Evolutionary conservation across 2,113 vertebrate genomes (phyloP).

Genomic region (Argyrosomus japonicus): DNA sequence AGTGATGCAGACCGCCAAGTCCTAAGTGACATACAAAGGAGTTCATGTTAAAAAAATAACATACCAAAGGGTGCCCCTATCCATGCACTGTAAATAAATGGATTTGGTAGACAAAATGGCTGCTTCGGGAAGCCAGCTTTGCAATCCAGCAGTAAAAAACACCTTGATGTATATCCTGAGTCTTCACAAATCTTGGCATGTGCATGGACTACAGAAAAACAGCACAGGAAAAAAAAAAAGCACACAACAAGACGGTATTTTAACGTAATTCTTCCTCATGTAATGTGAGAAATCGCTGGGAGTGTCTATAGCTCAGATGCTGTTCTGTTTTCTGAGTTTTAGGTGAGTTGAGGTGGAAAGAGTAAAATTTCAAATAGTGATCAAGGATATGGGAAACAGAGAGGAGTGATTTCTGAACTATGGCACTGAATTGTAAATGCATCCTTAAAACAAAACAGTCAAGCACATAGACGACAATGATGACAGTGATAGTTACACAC

Average conservation of each 20-base stretch:
- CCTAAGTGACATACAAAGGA: slow-evolving; percentile 48
- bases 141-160: slow-evolving; percentile 66
- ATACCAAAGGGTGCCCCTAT: slow-evolving; percentile 5
- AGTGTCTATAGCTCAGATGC: slow-evolving; percentile 41
- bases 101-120: slow-evolving; percentile 55
- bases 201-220: slow-evolving; percentile 52
- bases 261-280: slow-evolving; percentile 6
- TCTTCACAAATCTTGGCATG: slow-evolving; percentile 65
- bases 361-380: slow-evolving; percentile 5
- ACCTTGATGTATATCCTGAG: slow-evolving; percentile 74
- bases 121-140: slow-evolving; percentile 42
- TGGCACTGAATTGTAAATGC: slow-evolving; percentile 57
- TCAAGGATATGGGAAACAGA: not conserved
- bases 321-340: not conserved
- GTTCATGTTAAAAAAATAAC: slow-evolving; percentile 60
- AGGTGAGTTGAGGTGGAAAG: slow-evolving; percentile 2
- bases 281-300: slow-evolving; percentile 20
- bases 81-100: slow-evolving; percentile 59
- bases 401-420: slow-evolving; percentile 36
- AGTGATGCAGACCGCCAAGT: slow-evolving; percentile 29
- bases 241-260: slow-evolving; percentile 24
- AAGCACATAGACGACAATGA: slow-evolving; percentile 20
- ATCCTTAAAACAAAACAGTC: slow-evolving; percentile 38
- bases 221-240: slow-evolving; percentile 7
- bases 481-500: slow-evolving; percentile 42